Evolutionary conservation across 2,113 vertebrate species (phyloP).

Genomic region (Aplodontia rufa): DNA sequence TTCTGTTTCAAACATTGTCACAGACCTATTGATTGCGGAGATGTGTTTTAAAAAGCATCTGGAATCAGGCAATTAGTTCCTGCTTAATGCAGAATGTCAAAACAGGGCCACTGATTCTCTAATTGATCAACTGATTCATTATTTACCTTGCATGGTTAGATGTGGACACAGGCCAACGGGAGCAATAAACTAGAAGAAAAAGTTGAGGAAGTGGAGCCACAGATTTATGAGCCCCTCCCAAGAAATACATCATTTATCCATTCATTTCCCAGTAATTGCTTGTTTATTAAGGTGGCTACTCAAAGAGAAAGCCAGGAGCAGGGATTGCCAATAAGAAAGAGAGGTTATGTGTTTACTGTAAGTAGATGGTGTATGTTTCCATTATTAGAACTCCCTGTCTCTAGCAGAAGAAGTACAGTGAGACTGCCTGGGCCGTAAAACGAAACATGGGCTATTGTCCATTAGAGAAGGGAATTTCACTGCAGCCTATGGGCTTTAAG

Average conservation of each 20-base stretch:
- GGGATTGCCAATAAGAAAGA: slow-evolving; percentile 59
- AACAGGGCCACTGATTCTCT: slow-evolving; percentile 90
- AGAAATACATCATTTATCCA: slow-evolving; percentile 63
- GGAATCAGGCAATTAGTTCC: slow-evolving; percentile 94
- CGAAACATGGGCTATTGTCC: neutral
- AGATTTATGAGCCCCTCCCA: slow-evolving; percentile 67
- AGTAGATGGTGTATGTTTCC: neutral
- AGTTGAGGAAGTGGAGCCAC: slow-evolving; percentile 54
- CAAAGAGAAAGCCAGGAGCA: slow-evolving; percentile 67
- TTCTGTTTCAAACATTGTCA: slow-evolving; percentile 80
- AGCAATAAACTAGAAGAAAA: slow-evolving; percentile 64
- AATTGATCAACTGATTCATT: slow-evolving; percentile 93
- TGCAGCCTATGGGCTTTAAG: neutral
- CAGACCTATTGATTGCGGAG: slow-evolving; percentile 89
- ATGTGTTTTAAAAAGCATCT: slow-evolving; percentile 94
- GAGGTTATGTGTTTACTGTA: slow-evolving; percentile 63
- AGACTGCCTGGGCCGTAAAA: neutral
- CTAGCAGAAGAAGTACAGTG: neutral
- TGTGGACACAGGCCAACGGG: slow-evolving; percentile 46
- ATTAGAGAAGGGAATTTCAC: neutral
- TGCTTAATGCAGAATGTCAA: slow-evolving; percentile 96
- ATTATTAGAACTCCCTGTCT: neutral
- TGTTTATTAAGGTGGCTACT: slow-evolving; percentile 77
- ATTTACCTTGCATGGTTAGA: slow-evolving; percentile 79
- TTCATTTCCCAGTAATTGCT: slow-evolving; percentile 78